phyloP scores from a whole-genome alignment of 2,797 vertebrate genomes.

The Miichthys miiuy region DNA sequence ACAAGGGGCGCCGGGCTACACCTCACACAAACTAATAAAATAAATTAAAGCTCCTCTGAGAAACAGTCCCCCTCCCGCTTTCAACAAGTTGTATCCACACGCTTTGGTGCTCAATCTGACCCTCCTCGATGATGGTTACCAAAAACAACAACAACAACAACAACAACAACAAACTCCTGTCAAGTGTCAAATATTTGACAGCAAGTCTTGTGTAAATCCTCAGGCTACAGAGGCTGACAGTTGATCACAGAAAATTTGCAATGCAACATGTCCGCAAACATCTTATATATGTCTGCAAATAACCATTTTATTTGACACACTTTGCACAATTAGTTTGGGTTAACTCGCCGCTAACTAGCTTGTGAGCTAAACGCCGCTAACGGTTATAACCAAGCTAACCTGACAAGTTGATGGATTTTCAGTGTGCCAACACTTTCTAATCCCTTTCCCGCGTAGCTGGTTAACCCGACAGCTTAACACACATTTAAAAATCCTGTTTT shows the following conservation, averaged over 20 bases:
- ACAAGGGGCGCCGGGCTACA: constrained; percentile 67
- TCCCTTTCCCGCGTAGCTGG: background rate
- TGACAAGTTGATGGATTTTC: constrained; percentile 45
- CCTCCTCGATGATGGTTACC: constrained; percentile 39
- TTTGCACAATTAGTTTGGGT: constrained; percentile 31
- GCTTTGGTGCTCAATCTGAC: constrained; percentile 44
- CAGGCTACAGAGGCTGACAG: constrained; percentile 35
- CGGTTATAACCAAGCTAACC: constrained; percentile 41
- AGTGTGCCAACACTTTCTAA: constrained; percentile 16
- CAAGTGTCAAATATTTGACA: constrained; percentile 74
- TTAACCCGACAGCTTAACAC: background rate
- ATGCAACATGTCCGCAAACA: constrained; percentile 41
- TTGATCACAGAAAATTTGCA: constrained; percentile 19
- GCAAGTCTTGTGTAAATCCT: constrained; percentile 55
- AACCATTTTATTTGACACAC: constrained; percentile 17
- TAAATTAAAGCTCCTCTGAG: constrained; percentile 13
- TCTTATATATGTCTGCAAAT: constrained; percentile 9
- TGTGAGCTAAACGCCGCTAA: constrained; percentile 56
- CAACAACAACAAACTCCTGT: constrained; percentile 27
- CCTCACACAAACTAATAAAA: constrained; percentile 50
- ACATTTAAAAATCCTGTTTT: background rate
- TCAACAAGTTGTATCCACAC: constrained; percentile 38
- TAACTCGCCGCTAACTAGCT: constrained; percentile 28
- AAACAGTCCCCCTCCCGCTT: constrained; percentile 29
- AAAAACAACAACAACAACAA: no score